Evolutionary conservation across 2,797 vertebrate species (phyloP).

Genomic region (Channallabes apus): DNA sequence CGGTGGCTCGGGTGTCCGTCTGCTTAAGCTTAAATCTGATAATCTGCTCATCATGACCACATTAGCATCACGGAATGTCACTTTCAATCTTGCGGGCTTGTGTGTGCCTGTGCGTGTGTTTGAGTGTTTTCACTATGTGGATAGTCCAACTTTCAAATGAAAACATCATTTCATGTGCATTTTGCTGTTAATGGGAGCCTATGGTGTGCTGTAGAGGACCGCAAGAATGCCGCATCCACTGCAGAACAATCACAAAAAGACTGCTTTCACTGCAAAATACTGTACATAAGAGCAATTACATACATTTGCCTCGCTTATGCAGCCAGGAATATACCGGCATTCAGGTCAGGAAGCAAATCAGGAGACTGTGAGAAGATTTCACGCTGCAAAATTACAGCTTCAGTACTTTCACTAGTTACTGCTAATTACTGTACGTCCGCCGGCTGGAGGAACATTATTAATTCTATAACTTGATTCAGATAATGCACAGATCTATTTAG

Average conservation of each 20-base stretch:
- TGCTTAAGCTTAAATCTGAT: conserved; percentile 66
- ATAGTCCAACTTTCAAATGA: not conserved
- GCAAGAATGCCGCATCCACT: not conserved
- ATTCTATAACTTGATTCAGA: not conserved
- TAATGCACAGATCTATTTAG: not conserved
- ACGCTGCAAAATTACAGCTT: not conserved
- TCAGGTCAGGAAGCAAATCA: not conserved
- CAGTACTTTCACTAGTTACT: not conserved
- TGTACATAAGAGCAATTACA: not conserved
- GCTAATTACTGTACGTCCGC: not conserved
- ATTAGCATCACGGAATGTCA: conserved; percentile 50
- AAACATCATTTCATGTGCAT: not conserved
- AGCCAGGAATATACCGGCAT: not conserved
- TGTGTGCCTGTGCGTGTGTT: conserved; percentile 22
- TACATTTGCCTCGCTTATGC: not conserved
- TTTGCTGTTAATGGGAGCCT: not conserved
- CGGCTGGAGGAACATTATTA: not conserved
- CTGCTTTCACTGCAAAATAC: not conserved
- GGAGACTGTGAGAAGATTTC: not conserved
- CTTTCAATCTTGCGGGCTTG: conserved; percentile 49
- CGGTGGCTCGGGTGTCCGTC: conserved; percentile 60
- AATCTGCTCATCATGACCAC: conserved; percentile 57
- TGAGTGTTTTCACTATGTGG: conserved; percentile 41
- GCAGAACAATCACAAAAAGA: too few relatives aligned
- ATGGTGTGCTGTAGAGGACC: not conserved